A percentile compares a stretch with the other conserved stretches of the same genome.
Evolutionary conservation across 2,797 vertebrate species (phyloP).

Genomic region (Hippopotamyrus pictus): DNA sequence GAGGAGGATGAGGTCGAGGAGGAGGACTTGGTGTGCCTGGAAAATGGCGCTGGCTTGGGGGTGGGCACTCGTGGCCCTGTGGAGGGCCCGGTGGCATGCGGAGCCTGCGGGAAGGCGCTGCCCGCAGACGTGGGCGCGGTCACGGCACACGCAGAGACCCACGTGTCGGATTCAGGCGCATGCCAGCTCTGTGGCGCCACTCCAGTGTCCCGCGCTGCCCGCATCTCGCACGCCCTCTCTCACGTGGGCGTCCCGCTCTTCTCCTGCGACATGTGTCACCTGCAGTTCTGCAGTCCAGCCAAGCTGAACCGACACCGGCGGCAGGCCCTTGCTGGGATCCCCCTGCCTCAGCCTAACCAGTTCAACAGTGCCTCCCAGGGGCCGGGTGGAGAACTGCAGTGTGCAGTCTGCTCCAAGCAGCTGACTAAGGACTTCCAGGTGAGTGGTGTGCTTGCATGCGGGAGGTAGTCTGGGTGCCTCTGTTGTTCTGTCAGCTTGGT

Average conservation of each 20-base stretch:
- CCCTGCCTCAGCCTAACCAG: slow-evolving; percentile 60
- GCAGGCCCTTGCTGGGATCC: slow-evolving; percentile 68
- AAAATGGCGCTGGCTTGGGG: slow-evolving; percentile 65
- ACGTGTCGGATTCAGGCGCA: slow-evolving; percentile 77
- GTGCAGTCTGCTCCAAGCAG: slow-evolving; percentile 70
- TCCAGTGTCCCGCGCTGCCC: slow-evolving; percentile 70
- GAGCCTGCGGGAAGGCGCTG: slow-evolving; percentile 74
- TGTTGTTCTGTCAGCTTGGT: neutral
- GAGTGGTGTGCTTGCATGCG: slow-evolving; percentile 15
- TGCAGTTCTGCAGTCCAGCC: slow-evolving; percentile 83
- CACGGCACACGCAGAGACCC: slow-evolving; percentile 75
- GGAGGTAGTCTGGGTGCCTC: neutral
- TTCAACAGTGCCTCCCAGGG: slow-evolving; percentile 48
- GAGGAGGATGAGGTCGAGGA: slow-evolving; percentile 79
- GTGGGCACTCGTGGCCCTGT: slow-evolving; percentile 37
- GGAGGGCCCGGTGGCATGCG: slow-evolving; percentile 61
- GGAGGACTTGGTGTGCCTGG: slow-evolving; percentile 79
- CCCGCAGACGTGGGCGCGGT: slow-evolving; percentile 75
- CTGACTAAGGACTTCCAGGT: slow-evolving; percentile 83
- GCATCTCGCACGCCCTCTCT: slow-evolving; percentile 73
- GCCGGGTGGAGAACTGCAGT: slow-evolving; percentile 63
- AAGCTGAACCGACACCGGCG: slow-evolving; percentile 82
- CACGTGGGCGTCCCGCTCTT: slow-evolving; percentile 89
- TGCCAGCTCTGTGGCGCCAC: slow-evolving; percentile 82
- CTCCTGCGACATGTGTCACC: slow-evolving; percentile 87